These are phyloP conservation scores for Pipra filicauda DNA, from an alignment of 2,113 vertebrate species.

Conservation along the genomic window DNA sequence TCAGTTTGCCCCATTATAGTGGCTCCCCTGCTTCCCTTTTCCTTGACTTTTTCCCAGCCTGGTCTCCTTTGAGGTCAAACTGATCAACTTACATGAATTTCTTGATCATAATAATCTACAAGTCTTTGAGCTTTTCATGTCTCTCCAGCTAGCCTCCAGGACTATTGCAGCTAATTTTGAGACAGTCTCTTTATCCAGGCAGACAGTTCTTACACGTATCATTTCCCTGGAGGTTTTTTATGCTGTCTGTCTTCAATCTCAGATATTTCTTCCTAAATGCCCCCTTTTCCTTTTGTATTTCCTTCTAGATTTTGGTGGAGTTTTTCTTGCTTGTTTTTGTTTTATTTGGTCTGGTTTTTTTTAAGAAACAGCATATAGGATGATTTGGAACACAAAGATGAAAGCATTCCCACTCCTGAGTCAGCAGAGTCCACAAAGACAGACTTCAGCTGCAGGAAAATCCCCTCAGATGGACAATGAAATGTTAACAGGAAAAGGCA, in stretches of 20 bases:
- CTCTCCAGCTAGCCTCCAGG: background rate
- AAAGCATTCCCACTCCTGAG: background rate
- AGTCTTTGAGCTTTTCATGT: background rate
- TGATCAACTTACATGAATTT: background rate
- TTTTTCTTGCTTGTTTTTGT: background rate
- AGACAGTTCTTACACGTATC: background rate
- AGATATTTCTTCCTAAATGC: background rate
- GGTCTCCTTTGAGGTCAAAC: background rate
- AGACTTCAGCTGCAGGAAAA: background rate
- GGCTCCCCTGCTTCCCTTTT: background rate
- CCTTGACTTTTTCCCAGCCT: background rate
- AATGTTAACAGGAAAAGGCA: background rate
- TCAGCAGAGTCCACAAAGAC: background rate
- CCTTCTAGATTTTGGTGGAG: background rate
- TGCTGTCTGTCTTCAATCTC: background rate
- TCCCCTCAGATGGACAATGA: background rate
- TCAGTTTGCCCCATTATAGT: background rate
- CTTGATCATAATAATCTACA: background rate
- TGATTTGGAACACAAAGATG: background rate
- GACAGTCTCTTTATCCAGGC: background rate
- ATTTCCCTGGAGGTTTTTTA: constrained; percentile 16
- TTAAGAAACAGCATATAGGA: background rate
- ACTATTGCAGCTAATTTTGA: background rate
- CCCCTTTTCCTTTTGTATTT: background rate
- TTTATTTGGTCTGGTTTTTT: background rate